A percentile compares a stretch with the other conserved stretches of the same genome.
Evolutionary conservation across 1,140 invertebrate genomes (phyloP).

Genomic region (Brachionus rubens): DNA sequence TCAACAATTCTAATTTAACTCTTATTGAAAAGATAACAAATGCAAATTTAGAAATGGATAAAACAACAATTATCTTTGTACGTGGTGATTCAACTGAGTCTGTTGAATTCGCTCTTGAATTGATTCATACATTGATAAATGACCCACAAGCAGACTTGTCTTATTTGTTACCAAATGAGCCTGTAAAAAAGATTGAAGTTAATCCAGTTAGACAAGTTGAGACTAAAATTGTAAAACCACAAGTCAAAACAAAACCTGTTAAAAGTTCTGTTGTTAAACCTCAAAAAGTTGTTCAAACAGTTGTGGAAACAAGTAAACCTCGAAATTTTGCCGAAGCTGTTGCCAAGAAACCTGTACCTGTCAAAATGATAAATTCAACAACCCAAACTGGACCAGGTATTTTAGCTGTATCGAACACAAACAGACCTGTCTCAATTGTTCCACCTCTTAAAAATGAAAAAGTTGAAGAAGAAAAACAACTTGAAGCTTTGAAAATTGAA

Average conservation of each 20-base stretch:
- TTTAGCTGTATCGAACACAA: neutral
- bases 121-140: constrained; percentile 13
- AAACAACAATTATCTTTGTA: neutral
- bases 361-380: neutral
- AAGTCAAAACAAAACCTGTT: neutral
- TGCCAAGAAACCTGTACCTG: neutral
- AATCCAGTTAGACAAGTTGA: neutral
- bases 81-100: neutral
- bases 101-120: constrained; percentile 14
- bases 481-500: neutral
- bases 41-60: constrained; percentile 5
- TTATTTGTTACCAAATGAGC: neutral
- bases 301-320: neutral
- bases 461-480: neutral
- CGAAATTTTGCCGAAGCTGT: constrained; percentile 30
- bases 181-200: neutral
- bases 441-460: constrained; percentile 13
- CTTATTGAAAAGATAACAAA: constrained; percentile 1
- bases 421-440: neutral
- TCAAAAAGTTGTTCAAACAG: neutral
- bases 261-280: neutral
- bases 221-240: neutral
- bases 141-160: constrained; percentile 5
- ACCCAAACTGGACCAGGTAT: neutral
- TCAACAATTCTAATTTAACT: neutral